Base-by-base conservation (phyloP, 2,888 invertebrate species). In the Gibbula magus region DNA sequence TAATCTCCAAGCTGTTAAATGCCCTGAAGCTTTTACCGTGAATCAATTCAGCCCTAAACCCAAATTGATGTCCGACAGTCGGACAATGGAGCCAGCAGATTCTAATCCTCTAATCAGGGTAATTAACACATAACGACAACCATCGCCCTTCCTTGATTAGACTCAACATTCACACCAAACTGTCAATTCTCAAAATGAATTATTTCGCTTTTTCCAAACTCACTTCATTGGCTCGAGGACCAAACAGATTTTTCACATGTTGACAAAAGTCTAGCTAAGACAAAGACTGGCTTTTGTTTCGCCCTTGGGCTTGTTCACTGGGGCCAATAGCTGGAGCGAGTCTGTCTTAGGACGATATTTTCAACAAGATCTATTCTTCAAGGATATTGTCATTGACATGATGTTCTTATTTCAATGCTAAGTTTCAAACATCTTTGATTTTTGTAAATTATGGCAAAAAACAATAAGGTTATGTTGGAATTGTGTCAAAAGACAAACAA, bases 181-280 rank as follows among this genome's bases (percentile, higher is more conserved):
- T 61, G 61, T 61, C 61, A 61, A 61, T 61, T 61, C 61, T 25
- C 61, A 29, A 61, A 61, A 61, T 29, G 61, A 61, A 16, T 61
- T 61, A 61, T 45, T 45, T 45, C 29, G 29, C 61, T 61, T 61
- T 25, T 45, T 45, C 13, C 4, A 1, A 45, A 45, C 45, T 61
- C 61, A 61, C 22, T 29, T 25, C 7, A 13, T 61, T 61, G 61
- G 61, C 61, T 61, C 3, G 29, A 29, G 61, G 29, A 61, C 25
- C 29, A 25, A 8, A 61, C 61, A 29, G 13, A 61, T 25, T 61
- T 22, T n/a, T 61, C 61, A 61, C 22, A 22, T 61, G 61, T 61
- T 61, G 61, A 61, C 61, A 61, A 13, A n/a, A 45, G 29, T 61
- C 29, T 25, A 8, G 29, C 29, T 7, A n/a, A 61, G 25, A 61